A percentile compares a stretch with the other conserved stretches of the same genome.
Evolutionary conservation across 2,888 invertebrate genomes (phyloP).

Genomic region (Amitus sp.): DNA sequence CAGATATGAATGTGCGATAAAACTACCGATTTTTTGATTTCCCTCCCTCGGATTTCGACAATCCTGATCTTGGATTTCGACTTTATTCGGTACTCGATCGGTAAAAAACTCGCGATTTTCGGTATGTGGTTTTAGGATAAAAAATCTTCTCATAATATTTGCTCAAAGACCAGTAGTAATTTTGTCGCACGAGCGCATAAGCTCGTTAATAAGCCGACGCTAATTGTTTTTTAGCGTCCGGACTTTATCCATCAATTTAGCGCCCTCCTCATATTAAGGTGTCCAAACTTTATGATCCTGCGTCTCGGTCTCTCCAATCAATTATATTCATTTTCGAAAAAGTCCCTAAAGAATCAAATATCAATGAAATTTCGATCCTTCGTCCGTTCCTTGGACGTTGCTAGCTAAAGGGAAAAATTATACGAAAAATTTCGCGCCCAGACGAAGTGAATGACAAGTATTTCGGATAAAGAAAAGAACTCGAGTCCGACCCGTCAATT

Average conservation of each 20-base stretch:
- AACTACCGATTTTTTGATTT: slow-evolving; percentile 51
- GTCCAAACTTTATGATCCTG: slow-evolving; percentile 42
- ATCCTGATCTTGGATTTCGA: background rate
- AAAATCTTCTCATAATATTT: slow-evolving; percentile 1
- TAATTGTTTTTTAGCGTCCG: slow-evolving; percentile 56
- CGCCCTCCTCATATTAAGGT: slow-evolving; percentile 53
- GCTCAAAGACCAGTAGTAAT: slow-evolving; percentile 20
- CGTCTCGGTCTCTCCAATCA: no score
- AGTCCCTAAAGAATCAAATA: no score
- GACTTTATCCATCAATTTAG: slow-evolving; percentile 57
- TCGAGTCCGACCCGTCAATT: slow-evolving; percentile 49
- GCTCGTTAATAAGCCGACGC: slow-evolving; percentile 55
- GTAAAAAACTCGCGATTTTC: no score
- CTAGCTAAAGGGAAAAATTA: no score
- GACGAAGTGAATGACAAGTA: slow-evolving; percentile 13
- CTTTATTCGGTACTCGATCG: background rate
- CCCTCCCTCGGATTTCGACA: slow-evolving; percentile 38
- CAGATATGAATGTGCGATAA: slow-evolving; percentile 50
- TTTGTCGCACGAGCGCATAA: slow-evolving; percentile 41
- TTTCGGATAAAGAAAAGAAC: slow-evolving; percentile 37
- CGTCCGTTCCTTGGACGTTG: no score
- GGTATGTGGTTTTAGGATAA: no score
- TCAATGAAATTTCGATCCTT: no score
- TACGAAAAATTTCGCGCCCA: slow-evolving; percentile 14
- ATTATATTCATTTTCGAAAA: no score